Evolutionary conservation across 2,888 invertebrate species (phyloP), one percentile per base, ranked within the genome.

Genomic region (Spilosoma lubricipeda): DNA sequence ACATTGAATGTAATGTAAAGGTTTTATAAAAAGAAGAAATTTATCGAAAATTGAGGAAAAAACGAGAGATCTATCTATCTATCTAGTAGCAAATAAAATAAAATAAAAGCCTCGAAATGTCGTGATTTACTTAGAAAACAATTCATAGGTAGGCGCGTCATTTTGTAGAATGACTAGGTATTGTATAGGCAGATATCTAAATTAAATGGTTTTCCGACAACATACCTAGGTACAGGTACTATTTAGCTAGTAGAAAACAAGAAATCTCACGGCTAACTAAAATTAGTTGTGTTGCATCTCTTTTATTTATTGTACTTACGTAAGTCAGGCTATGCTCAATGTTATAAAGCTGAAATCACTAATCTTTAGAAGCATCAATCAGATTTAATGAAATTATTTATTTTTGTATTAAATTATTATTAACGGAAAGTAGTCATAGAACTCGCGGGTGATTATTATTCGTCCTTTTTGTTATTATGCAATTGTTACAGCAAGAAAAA

Each of bases 251-350:
- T n/a, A n/a, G n/a, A n/a, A 52, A 52, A 36, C 69, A 66, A 20
- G 70, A 67, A 65, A 68, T 82, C 77, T 70, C 73, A 27, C 71
- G 27, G 71, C 77, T 80, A 80, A 30, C 11, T 27, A 3, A 1
- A 13, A 42, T 75, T 79, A 83, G 82, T 67, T 72, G 69, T 74
- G 73, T 13, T 77, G 82, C 59, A 67, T 74, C 72, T 75, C 74
- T 27, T 11, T 67, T 65, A 13, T 56, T 48, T 72, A 45, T 33
- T 70, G 39, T 67, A 27, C 66, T 72, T 69, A 67, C 48, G 33
- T 70, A 27, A 59, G 15, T 72, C 30, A 20, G 2, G 15, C 4
- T 15, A 4, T 39, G 3, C 45, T 45, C 13, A 45, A 18, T 18
- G 45, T 45, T 15, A 45, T 45, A 45, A 45, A 45, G 18, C 45